Percentiles rank a stretch among this genome's conserved stretches.
Evolutionary conservation across 2,797 vertebrate genomes (phyloP).

Genomic region (Phyllotis vaccarum): DNA sequence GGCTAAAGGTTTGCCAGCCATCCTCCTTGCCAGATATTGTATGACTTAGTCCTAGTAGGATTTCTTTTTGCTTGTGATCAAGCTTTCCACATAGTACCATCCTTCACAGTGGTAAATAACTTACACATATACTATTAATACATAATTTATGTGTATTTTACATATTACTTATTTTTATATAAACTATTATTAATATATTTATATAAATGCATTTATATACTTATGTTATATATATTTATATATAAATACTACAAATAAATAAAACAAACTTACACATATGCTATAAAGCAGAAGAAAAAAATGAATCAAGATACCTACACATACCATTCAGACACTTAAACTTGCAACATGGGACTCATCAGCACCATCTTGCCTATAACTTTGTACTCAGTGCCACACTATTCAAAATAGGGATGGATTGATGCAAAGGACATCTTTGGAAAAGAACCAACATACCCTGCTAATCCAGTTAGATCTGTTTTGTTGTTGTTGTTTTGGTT

Average conservation of each 20-base stretch:
- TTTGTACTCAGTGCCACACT: not conserved
- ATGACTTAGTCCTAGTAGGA: not conserved
- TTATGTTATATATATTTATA: not conserved
- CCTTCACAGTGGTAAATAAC: not conserved
- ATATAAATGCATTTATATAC: not conserved
- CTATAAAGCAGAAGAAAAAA: not conserved
- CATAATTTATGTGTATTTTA: not conserved
- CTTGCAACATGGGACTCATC: not conserved
- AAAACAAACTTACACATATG: not conserved
- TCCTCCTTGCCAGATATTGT: not conserved
- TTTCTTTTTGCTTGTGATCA: not conserved
- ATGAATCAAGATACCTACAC: not conserved
- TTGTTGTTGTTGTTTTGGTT: too few species aligned
- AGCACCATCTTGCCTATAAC: not conserved
- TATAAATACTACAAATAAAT: not conserved
- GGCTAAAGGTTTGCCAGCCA: not conserved
- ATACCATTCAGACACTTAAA: not conserved
- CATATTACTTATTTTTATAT: not conserved
- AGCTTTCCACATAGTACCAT: not conserved
- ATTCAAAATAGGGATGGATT: not conserved
- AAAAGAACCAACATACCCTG: not conserved
- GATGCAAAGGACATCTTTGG: too few species aligned
- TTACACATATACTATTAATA: not conserved
- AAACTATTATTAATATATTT: not conserved
- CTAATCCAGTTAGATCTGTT: not conserved